A percentile compares a stretch with the other conserved stretches of the same genome.
These are phyloP conservation scores for Pogonomyrmex barbatus DNA, from an alignment of 1,140 invertebrate species.

Conservation along the genomic window DNA sequence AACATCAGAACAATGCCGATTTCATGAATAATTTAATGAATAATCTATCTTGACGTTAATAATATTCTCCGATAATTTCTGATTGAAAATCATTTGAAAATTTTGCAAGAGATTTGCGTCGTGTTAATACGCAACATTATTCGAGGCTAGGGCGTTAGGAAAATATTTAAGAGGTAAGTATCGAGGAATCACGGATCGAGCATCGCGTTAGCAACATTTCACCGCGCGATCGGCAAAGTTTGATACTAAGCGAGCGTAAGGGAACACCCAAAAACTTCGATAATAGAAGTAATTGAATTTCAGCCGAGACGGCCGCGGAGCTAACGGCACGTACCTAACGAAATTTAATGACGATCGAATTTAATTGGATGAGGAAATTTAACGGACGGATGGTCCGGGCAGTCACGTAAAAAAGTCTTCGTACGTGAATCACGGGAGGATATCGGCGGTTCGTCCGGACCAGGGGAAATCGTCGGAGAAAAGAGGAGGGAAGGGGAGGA, in stretches of 20 bases:
- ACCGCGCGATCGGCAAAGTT: constrained; percentile 50
- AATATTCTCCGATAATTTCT: neutral
- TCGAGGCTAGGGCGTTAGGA: neutral
- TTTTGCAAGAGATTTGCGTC: neutral
- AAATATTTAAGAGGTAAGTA: neutral
- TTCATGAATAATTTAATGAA: constrained; percentile 5
- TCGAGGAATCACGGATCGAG: constrained; percentile 18
- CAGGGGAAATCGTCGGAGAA: neutral
- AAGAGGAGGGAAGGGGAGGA: neutral
- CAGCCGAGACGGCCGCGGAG: constrained; percentile 44
- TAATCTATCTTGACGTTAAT: neutral
- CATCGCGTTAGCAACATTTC: constrained; percentile 54
- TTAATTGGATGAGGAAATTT: constrained; percentile 64
- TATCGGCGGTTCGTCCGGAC: neutral
- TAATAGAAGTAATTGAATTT: constrained; percentile 65
- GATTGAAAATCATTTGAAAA: constrained; percentile 12
- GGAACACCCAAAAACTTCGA: constrained; percentile 61
- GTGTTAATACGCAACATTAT: neutral
- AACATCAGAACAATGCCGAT: constrained; percentile 11
- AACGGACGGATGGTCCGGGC: constrained; percentile 59
- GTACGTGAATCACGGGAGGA: constrained; percentile 53
- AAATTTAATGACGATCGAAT: constrained; percentile 65
- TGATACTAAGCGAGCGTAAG: constrained; percentile 54
- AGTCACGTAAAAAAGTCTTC: constrained; percentile 63
- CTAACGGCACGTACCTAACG: constrained; percentile 64